These are phyloP conservation scores for Ditylenchus weischeri DNA, from an alignment of 2,888 invertebrate genomes.

Conservation along the genomic window DNA sequence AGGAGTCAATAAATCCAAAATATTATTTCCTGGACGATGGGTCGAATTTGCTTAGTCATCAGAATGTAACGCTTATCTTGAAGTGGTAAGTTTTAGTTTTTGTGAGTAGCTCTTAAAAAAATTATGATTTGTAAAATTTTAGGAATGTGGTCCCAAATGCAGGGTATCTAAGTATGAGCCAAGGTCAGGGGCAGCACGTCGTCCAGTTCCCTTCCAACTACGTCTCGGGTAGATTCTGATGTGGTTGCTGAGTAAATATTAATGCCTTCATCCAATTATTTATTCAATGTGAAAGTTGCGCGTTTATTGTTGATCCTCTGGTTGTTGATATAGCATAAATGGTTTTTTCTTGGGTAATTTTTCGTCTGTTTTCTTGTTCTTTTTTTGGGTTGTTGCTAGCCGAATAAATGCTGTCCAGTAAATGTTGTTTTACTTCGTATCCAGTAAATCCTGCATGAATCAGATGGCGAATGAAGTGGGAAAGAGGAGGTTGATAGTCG, in stretches of 20 bases:
- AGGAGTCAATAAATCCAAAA: conserved; percentile 67
- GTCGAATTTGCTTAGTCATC: conserved; percentile 87
- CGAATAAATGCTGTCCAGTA: not conserved
- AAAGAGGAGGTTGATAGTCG: not conserved
- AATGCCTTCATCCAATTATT: too few relatives aligned
- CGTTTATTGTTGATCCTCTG: not conserved
- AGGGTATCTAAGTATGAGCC: conserved; percentile 82
- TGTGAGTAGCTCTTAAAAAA: conserved; percentile 62
- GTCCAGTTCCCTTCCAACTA: conserved; percentile 88
- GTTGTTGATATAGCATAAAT: conserved; percentile 12
- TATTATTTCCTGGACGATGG: conserved; percentile 99
- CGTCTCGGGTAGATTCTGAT: conserved; percentile 63
- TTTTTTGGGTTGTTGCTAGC: conserved; percentile 15
- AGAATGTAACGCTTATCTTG: conserved; percentile 87
- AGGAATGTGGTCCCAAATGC: conserved; percentile 94
- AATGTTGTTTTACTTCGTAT: not conserved
- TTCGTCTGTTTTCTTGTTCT: conserved; percentile 22
- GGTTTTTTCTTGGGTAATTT: conserved; percentile 11
- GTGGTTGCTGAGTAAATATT: not conserved
- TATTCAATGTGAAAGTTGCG: too few relatives aligned
- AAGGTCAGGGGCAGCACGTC: conserved; percentile 75
- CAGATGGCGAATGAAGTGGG: not conserved
- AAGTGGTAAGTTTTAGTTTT: conserved; percentile 65
- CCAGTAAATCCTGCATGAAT: too few relatives aligned
- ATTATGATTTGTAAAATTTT: conserved; percentile 17